phyloP scores from a whole-genome alignment of 1,140 invertebrate genomes.

The Rhopalosiphum padi region DNA sequence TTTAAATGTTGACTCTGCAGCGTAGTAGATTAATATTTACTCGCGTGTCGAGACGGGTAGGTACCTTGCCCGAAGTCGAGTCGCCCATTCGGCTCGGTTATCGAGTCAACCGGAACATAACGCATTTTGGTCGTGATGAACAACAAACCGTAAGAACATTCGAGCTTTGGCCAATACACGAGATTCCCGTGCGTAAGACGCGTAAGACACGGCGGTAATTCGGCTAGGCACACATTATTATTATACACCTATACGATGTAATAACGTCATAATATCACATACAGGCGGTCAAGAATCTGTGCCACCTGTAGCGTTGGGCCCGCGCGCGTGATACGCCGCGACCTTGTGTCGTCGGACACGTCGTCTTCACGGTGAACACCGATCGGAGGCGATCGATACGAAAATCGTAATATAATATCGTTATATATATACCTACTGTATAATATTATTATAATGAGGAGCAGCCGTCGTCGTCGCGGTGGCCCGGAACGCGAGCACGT shows the following conservation, averaged over 20 bases:
- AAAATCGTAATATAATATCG: background rate
- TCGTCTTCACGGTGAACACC: background rate
- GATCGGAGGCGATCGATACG: background rate
- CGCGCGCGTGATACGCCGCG: background rate
- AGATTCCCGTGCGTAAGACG: background rate
- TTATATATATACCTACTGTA: background rate
- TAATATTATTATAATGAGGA: slow-evolving; percentile 5
- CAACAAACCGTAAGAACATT: background rate
- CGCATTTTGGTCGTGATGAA: background rate
- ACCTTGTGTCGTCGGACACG: slow-evolving; percentile 12
- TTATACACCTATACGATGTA: too few relatives aligned
- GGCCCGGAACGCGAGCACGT: slow-evolving; percentile 15
- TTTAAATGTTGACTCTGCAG: background rate
- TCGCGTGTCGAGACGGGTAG: background rate
- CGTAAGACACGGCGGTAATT: background rate
- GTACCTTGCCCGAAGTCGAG: background rate
- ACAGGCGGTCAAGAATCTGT: background rate
- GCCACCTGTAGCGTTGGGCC: background rate
- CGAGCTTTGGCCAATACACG: background rate
- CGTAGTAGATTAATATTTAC: background rate
- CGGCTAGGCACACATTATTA: too few relatives aligned
- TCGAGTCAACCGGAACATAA: background rate
- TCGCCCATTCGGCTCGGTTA: too few relatives aligned
- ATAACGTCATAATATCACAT: too few relatives aligned
- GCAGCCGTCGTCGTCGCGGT: background rate